Evolutionary conservation across 2,113 vertebrate species (phyloP).

Genomic region (Antechinus flavipes): DNA sequence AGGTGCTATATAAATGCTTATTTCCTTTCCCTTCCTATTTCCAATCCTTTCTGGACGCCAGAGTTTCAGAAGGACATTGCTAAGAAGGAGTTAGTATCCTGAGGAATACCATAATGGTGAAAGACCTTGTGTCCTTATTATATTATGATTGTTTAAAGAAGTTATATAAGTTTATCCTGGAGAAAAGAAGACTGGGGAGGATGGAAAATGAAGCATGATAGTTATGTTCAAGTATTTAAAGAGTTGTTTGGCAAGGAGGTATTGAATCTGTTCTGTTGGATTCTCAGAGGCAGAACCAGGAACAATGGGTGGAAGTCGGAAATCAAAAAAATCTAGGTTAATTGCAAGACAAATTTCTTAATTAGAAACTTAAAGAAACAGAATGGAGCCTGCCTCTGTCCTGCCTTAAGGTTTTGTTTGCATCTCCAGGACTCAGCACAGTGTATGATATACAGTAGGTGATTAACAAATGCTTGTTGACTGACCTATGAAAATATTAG

Average conservation of each 20-base stretch:
- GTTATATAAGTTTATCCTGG: not conserved
- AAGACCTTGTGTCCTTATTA: not conserved
- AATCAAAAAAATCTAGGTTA: not conserved
- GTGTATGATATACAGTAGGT: not conserved
- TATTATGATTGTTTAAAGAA: not conserved
- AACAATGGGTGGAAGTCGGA: not conserved
- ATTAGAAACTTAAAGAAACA: not conserved
- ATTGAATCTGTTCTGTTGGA: not conserved
- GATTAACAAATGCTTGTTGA: not conserved
- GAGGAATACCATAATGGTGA: not conserved
- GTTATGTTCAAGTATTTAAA: not conserved
- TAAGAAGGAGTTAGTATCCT: not conserved
- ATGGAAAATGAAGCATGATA: not conserved
- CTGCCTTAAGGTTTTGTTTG: not conserved
- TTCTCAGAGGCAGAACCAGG: not conserved
- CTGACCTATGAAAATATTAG: not conserved
- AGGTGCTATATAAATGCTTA: not conserved
- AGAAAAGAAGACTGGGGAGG: not conserved
- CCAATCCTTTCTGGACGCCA: not conserved
- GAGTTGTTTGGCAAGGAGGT: not conserved
- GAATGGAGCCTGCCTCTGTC: not conserved
- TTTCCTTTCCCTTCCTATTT: not conserved
- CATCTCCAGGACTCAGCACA: not conserved
- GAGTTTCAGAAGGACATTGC: not conserved
- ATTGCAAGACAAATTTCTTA: not conserved